These are phyloP conservation scores for Dolichomitus sp. DNA, from an alignment of 2,888 invertebrate genomes.

Conservation along the genomic window DNA sequence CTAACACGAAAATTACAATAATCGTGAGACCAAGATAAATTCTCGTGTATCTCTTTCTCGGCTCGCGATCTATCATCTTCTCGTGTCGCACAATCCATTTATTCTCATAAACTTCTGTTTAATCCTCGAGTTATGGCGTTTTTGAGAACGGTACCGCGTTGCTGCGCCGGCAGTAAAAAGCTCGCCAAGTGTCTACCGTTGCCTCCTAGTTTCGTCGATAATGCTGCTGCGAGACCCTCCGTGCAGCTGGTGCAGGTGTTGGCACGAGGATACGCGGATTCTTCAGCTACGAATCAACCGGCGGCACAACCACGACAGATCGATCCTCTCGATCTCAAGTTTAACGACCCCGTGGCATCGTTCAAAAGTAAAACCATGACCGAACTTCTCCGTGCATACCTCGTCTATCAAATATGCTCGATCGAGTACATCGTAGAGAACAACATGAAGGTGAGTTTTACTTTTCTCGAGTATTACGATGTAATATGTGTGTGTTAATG, in stretches of 20 bases:
- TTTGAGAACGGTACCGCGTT: conserved; percentile 81
- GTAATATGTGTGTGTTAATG: not conserved
- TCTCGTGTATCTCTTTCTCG: not conserved
- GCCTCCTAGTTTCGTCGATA: conserved; percentile 73
- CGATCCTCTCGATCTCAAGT: conserved; percentile 94
- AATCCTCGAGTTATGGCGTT: conserved; percentile 80
- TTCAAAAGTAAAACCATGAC: conserved; percentile 98
- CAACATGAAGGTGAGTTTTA: conserved; percentile 94
- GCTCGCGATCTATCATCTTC: conserved; percentile 3
- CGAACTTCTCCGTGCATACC: conserved; percentile 95
- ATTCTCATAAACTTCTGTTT: not conserved
- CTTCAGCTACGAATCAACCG: conserved; percentile 54
- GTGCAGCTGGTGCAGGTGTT: conserved; percentile 77
- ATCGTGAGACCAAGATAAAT: conserved; percentile 15
- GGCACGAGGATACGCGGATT: conserved; percentile 75
- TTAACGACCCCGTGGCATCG: conserved; percentile 95
- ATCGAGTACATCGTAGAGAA: conserved; percentile 95
- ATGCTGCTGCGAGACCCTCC: conserved; percentile 70
- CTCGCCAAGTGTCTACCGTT: conserved; percentile 77
- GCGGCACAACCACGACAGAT: conserved; percentile 75
- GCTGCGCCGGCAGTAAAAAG: conserved; percentile 81
- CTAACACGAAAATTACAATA: conserved; percentile 2
- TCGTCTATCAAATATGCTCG: conserved; percentile 97
- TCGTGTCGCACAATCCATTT: not conserved
- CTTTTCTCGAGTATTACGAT: not conserved